Percentiles rank a stretch among this genome's conserved stretches.
These are phyloP conservation scores for Haemorhous mexicanus DNA, from an alignment of 2,113 vertebrate genomes.

Conservation along the genomic window DNA sequence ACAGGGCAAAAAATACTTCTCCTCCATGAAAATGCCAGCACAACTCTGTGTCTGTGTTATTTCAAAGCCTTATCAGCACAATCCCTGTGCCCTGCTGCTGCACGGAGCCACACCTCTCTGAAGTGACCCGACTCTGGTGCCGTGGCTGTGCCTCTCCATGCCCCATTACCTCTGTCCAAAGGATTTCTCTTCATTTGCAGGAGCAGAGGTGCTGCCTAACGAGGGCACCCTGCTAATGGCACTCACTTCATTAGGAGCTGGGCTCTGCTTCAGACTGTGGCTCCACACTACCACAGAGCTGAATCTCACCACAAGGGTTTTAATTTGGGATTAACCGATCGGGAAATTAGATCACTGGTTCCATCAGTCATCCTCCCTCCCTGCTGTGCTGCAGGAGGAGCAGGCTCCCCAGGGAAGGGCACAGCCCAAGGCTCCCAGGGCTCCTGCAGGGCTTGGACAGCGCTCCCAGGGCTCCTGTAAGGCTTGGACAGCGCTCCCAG, in stretches of 20 bases:
- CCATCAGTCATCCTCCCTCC: not conserved
- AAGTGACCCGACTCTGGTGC: not conserved
- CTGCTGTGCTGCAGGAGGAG: not conserved
- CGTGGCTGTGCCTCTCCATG: not conserved
- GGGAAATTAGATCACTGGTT: not conserved
- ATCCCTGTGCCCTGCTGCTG: not conserved
- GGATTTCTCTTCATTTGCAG: not conserved
- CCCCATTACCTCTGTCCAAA: fast-evolving
- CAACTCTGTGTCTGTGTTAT: not conserved
- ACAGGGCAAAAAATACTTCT: not conserved
- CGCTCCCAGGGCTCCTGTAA: fast-evolving
- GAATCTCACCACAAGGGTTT: not conserved
- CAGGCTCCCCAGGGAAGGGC: not conserved
- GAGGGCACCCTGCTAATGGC: not conserved
- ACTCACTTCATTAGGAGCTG: not conserved
- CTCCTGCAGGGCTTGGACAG: not conserved
- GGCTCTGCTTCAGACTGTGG: not conserved
- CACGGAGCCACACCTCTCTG: not conserved
- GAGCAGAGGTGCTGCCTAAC: not conserved
- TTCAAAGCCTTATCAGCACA: not conserved
- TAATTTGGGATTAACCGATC: conserved; percentile 34
- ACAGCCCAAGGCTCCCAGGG: fast-evolving
- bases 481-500: fast-evolving
- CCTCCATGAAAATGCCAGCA: not conserved
- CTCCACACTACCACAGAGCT: not conserved